Evolutionary conservation across 2,888 invertebrate genomes (phyloP).

Genomic region (Drosophila melanosoma): DNA sequence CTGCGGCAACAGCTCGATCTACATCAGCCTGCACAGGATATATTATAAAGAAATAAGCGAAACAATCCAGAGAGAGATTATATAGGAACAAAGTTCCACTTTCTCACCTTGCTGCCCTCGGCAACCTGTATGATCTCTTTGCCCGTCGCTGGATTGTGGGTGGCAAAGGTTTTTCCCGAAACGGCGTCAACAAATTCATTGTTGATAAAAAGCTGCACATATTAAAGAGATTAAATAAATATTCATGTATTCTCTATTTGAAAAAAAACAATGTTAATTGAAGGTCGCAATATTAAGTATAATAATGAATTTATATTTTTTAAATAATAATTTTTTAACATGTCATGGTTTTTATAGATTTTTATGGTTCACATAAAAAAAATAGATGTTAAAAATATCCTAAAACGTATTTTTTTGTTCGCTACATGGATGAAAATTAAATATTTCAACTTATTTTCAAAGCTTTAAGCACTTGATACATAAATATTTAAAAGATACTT

Average conservation of each 20-base stretch:
- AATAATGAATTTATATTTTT: background rate
- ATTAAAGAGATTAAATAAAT: background rate
- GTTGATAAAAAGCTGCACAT: constrained; percentile 91
- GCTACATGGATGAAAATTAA: background rate
- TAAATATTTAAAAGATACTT: background rate
- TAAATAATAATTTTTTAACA: background rate
- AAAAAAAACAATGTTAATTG: background rate
- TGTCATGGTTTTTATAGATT: too few relatives aligned
- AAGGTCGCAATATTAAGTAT: background rate
- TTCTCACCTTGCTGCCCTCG: constrained; percentile 92
- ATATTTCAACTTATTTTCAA: background rate
- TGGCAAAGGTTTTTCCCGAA: constrained; percentile 94
- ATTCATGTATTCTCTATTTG: background rate
- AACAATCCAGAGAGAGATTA: background rate
- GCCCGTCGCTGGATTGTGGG: constrained; percentile 93
- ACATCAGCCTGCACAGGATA: constrained; percentile 88
- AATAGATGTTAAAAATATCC: background rate
- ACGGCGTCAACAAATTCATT: constrained; percentile 93
- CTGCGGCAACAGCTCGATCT: constrained; percentile 92
- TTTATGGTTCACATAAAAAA: background rate
- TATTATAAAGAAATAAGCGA: background rate
- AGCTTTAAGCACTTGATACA: background rate
- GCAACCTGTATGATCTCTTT: constrained; percentile 91
- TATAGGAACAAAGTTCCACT: background rate
- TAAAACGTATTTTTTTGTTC: background rate